A percentile compares a stretch with the other conserved stretches of the same genome.
These are phyloP conservation scores for Phyllopteryx taeniolatus DNA, from an alignment of 2,113 vertebrate species.

Conservation along the genomic window DNA sequence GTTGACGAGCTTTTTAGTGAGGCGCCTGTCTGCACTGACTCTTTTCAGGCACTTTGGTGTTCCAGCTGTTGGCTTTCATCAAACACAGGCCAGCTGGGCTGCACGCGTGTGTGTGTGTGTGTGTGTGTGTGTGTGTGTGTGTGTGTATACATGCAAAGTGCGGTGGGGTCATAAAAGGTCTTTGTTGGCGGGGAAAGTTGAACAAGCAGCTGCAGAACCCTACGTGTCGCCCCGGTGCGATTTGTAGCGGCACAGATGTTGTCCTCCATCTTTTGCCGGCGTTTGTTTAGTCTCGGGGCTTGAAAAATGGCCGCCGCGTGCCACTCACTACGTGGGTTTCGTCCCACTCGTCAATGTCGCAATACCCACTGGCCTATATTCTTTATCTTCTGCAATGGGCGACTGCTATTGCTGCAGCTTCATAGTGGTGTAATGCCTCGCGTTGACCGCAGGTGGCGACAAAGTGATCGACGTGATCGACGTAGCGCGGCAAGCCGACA, in stretches of 20 bases:
- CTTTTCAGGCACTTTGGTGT: slow-evolving; percentile 25
- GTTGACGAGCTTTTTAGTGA: not conserved
- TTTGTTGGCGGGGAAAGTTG: slow-evolving; percentile 45
- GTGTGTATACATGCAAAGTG: slow-evolving; percentile 22
- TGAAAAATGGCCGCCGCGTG: not conserved
- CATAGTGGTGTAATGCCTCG: not conserved
- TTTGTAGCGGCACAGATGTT: slow-evolving; percentile 58
- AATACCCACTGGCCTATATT: too few relatives aligned
- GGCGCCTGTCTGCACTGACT: slow-evolving; percentile 8
- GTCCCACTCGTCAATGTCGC: too few relatives aligned
- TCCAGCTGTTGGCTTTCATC: slow-evolving; percentile 75
- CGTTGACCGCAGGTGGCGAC: slow-evolving; percentile 79
- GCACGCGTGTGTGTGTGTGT: slow-evolving; percentile 30
- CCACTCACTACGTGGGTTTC: too few relatives aligned
- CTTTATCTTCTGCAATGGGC: too few relatives aligned
- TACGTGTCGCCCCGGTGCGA: slow-evolving; percentile 49
- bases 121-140: slow-evolving; percentile 19
- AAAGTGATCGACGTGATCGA: slow-evolving; percentile 98
- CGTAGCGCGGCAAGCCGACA: slow-evolving; percentile 96
- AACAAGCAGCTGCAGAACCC: slow-evolving; percentile 67
- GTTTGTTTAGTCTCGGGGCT: not conserved
- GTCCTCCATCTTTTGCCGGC: slow-evolving; percentile 2
- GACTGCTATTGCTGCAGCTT: not conserved
- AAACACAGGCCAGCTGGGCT: slow-evolving; percentile 67
- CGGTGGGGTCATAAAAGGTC: slow-evolving; percentile 53